Evolutionary conservation across 2,888 invertebrate species (phyloP).

Genomic region (Agonum fuliginosum): DNA sequence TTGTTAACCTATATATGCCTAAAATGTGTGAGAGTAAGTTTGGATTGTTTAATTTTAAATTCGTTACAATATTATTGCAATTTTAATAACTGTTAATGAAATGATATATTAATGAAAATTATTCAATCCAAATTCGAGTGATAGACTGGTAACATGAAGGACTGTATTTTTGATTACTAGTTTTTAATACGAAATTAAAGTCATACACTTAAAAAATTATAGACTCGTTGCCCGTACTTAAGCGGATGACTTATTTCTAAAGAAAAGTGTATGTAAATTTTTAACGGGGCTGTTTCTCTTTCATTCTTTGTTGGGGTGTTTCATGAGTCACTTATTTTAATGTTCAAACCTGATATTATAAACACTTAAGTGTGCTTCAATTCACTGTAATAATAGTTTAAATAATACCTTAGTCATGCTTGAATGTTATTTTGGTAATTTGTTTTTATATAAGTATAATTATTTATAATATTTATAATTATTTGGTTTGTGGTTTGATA

Average conservation of each 20-base stretch:
- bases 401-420: slow-evolving; percentile 26
- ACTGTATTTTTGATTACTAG: slow-evolving; percentile 18
- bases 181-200: slow-evolving; percentile 1
- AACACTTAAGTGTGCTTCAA: background rate
- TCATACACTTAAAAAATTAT: slow-evolving; percentile 16
- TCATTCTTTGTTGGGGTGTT: no score
- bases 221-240: background rate
- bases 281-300: no score
- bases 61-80: background rate
- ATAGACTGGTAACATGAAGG: slow-evolving; percentile 17
- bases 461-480: slow-evolving; percentile 50
- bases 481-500: slow-evolving; percentile 56
- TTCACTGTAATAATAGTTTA: slow-evolving; percentile 7
- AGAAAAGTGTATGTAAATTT: no score
- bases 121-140: slow-evolving; percentile 22
- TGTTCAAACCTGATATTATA: background rate
- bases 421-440: slow-evolving; percentile 1
- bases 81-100: slow-evolving; percentile 8
- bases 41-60: slow-evolving; percentile 41
- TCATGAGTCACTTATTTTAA: no score
- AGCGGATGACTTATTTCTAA: background rate
- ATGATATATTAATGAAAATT: background rate
- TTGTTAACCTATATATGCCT: slow-evolving; percentile 21
- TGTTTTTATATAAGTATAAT: background rate
- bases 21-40: slow-evolving; percentile 6